A percentile compares a stretch with the other conserved stretches of the same genome.
phyloP scores from a whole-genome alignment of 2,888 invertebrate genomes.

The Hydropsyche betteni region DNA sequence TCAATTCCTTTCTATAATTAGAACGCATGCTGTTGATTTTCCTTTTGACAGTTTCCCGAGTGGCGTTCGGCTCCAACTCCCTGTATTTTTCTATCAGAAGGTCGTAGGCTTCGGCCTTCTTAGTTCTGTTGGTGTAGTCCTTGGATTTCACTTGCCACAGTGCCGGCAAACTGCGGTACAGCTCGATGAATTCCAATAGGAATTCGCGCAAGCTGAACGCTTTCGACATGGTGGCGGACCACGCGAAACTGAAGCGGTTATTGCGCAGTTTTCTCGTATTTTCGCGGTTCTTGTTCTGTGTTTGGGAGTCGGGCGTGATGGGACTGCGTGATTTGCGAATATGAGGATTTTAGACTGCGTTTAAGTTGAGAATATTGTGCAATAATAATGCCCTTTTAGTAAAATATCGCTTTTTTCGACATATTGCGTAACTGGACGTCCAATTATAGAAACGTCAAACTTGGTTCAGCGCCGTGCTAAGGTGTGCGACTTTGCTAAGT shows the following conservation, averaged over 20 bases:
- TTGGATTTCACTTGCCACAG: conserved; percentile 52
- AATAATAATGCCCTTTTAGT: not conserved
- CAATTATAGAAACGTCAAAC: not conserved
- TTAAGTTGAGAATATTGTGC: conserved; percentile 21
- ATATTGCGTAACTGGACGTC: conserved; percentile 2
- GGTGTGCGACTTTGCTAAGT: not conserved
- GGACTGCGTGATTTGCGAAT: not conserved
- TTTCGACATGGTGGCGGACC: conserved; percentile 33
- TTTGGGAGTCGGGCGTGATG: not conserved
- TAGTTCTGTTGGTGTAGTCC: conserved; percentile 52
- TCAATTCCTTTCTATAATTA: conserved; percentile 52
- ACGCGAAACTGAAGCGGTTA: conserved; percentile 38
- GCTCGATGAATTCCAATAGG: conserved; percentile 52
- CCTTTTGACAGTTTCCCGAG: conserved; percentile 49
- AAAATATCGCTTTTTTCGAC: not conserved
- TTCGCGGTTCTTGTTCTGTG: not conserved
- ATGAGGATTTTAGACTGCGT: not conserved
- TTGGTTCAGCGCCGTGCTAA: not conserved
- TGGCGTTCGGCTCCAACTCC: conserved; percentile 48
- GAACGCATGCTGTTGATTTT: conserved; percentile 53
- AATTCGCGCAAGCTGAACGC: conserved; percentile 44
- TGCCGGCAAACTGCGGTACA: conserved; percentile 52
- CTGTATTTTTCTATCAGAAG: conserved; percentile 48
- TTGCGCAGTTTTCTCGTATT: conserved; percentile 38
- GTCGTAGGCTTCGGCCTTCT: conserved; percentile 50